These are phyloP conservation scores for Gryon sp. DNA, from an alignment of 1,140 invertebrate species.

Conservation along the genomic window DNA sequence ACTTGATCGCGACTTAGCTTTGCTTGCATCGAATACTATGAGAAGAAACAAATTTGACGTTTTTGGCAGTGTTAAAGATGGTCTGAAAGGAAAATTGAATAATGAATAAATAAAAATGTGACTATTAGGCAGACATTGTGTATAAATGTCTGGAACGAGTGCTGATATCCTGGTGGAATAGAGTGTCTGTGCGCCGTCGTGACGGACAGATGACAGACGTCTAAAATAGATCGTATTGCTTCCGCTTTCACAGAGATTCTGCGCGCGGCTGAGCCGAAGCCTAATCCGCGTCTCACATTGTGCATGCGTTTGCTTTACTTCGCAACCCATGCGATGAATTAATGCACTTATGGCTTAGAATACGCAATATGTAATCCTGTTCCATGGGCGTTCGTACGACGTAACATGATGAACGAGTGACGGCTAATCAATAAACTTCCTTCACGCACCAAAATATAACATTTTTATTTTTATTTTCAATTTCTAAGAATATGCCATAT, in stretches of 20 bases:
- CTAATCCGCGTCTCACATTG: constrained; percentile 41
- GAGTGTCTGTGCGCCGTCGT: constrained; percentile 76
- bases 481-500: too few species aligned
- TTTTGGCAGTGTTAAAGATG: too few species aligned
- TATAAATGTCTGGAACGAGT: constrained; percentile 79
- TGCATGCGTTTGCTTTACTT: constrained; percentile 22
- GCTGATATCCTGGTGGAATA: constrained; percentile 77
- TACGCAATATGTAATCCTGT: constrained; percentile 72
- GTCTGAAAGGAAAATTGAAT: too few species aligned
- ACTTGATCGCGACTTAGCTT: too few species aligned
- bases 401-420: constrained; percentile 79
- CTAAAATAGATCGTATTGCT: constrained; percentile 52
- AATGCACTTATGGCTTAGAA: constrained; percentile 25
- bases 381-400: constrained; percentile 76
- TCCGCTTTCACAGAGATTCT: constrained; percentile 56
- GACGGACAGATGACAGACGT: constrained; percentile 79
- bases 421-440: constrained; percentile 75
- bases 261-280: too few species aligned
- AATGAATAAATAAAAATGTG: too few species aligned
- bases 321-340: constrained; percentile 39
- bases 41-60: too few species aligned
- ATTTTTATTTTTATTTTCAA: too few species aligned
- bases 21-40: too few species aligned
- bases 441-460: not conserved
- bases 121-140: constrained; percentile 10